Evolutionary conservation across 1,140 invertebrate genomes (phyloP), one percentile per base, ranked within the genome.

Genomic region (Eubasilissa regina): DNA sequence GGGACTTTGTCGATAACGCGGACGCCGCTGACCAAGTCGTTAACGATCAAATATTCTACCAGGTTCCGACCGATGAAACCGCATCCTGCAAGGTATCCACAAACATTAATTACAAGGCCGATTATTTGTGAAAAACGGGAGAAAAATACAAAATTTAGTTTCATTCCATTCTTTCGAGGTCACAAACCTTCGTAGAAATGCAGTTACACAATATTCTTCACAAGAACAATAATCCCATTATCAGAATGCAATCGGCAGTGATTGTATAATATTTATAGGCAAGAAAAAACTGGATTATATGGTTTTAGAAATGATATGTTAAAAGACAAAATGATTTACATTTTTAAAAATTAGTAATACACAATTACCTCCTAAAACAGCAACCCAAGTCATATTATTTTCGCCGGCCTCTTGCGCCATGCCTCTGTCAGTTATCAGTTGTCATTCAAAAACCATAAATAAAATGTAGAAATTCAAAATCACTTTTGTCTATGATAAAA

Each of bases 11-110:
- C 97, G 78, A 96, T 94, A 64, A 97, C 92, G 84, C 95, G 91
- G 51, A 97, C 86, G 86, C 91, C 90, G 80, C 93, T 93, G 48
- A 93, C 93, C 82, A 96, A 87, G 83, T 96, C 91, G 89, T 97
- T 95, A 66, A 90, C 90, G 82, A 97, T 88, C 83, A 97, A 90
- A 88, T 95, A 95, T 77, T 94, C 91, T 70, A 97, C 93, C 80
- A 98, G 90, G 89, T 97, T 95, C 84, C 96, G 92, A 76, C 96
- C 96, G 86, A 97, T 95, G 87, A 98, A 97, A 83, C 96, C 97
- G 90, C 95, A 97, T 86, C 96, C 96, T 97, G 87, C 84, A 90
- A 56, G 43, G 55, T 6, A 25, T 56, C 17, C 15, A 35, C 25
- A 51, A 51, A 7, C 45, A 48, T 70, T 45, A 11, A 68, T 51